Percentiles rank a stretch among this genome's conserved stretches.
Conservation (phyloP, 2,797 vertebrate species). For the Neoniphon sammara region DNA sequence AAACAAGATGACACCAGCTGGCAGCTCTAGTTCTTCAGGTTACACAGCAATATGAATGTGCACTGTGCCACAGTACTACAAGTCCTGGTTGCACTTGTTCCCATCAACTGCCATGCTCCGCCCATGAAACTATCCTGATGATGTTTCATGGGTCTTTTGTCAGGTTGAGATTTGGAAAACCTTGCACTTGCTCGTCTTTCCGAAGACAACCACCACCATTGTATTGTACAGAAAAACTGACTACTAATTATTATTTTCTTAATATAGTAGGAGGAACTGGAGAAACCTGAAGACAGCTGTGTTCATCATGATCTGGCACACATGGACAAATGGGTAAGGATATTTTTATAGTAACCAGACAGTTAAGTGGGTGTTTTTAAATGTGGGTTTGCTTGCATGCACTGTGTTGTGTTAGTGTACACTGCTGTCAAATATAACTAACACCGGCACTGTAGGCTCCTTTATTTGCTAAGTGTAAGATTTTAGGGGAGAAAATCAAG, state of each 20-base stretch:
- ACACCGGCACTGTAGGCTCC: no score
- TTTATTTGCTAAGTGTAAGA: no score
- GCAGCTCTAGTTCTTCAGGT: slow-evolving; percentile 1
- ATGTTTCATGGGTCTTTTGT: neutral
- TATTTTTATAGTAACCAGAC: neutral
- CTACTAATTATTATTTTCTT: neutral
- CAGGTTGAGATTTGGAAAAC: no score
- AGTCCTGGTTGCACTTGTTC: no score
- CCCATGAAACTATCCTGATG: neutral
- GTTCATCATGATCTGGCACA: neutral
- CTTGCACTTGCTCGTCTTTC: neutral
- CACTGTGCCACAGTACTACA: neutral
- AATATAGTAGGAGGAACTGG: neutral
- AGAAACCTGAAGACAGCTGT: neutral
- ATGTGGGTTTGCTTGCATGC: no score
- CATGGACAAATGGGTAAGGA: neutral
- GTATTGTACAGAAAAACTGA: no score
- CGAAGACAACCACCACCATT: neutral
- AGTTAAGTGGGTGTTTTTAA: no score
- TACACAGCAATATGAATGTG: neutral
- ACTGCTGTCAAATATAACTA: no score
- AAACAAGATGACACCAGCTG: neutral
- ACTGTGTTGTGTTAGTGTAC: no score
- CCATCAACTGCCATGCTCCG: neutral
- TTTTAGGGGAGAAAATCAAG: no score